Conservation (phyloP, 2,888 invertebrate genomes). For the Teleogryllus oceanicus region DNA sequence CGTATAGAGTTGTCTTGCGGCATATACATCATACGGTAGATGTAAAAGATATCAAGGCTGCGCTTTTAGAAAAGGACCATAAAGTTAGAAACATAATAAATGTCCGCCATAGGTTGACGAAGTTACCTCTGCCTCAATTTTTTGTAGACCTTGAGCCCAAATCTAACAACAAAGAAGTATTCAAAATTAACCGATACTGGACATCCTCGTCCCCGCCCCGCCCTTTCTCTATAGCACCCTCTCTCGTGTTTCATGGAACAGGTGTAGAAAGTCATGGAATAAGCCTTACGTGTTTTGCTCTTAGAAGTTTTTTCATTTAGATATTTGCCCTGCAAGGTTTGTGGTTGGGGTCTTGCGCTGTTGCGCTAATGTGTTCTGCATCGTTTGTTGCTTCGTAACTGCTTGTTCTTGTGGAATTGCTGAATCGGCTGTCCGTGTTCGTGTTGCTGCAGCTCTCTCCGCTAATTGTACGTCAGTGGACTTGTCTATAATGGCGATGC, state of each 20-base stretch:
- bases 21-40: no score
- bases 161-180: no score
- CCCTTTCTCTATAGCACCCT: not conserved
- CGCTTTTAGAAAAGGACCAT: no score
- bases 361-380: constrained; percentile 1
- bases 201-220: not conserved
- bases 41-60: no score
- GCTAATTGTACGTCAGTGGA: not conserved
- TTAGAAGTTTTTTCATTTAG: not conserved
- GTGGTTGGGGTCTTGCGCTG: not conserved
- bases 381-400: not conserved
- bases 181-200: no score
- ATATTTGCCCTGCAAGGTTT: not conserved
- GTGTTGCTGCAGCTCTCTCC: not conserved
- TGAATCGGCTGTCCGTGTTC: not conserved
- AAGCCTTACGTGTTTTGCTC: not conserved
- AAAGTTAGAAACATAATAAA: no score
- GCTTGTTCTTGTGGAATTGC: not conserved
- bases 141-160: no score
- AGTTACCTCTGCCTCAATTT: no score
- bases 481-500: constrained; percentile 30
- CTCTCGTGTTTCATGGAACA: not conserved
- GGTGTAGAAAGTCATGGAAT: not conserved
- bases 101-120: no score
- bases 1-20: no score